phyloP scores from a whole-genome alignment of 2,888 invertebrate species.

The Microctonus brassicae region DNA sequence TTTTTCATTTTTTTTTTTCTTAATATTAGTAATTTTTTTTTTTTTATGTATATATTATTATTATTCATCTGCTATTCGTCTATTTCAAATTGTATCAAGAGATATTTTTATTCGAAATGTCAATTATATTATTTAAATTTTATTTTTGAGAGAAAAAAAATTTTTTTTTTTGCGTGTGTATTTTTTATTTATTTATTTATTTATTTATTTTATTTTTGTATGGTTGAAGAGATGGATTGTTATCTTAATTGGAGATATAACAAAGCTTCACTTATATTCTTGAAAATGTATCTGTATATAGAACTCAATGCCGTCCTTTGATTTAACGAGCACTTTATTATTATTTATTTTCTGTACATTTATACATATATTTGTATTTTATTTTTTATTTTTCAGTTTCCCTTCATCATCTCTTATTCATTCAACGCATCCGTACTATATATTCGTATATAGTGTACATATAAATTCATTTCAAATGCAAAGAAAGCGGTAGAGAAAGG shows the following conservation, averaged over 20 bases:
- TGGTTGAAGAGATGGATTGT: not conserved
- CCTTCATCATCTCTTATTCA: slow-evolving; percentile 28
- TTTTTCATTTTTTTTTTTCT: no score
- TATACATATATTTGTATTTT: no score
- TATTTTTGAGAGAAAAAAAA: no score
- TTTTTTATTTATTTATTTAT: not conserved
- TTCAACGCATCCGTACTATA: slow-evolving; percentile 22
- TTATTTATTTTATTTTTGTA: not conserved
- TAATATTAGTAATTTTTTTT: no score
- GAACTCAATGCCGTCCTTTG: slow-evolving; percentile 26
- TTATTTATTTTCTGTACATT: not conserved
- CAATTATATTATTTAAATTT: no score
- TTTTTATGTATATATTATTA: no score
- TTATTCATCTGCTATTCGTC: no score
- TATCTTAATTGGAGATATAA: not conserved
- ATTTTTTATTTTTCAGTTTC: slow-evolving; percentile 5
- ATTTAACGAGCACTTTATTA: not conserved
- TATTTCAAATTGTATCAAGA: no score
- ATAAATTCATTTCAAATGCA: slow-evolving; percentile 19
- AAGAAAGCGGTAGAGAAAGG: slow-evolving; percentile 3
- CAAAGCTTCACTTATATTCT: slow-evolving; percentile 25
- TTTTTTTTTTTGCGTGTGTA: not conserved
- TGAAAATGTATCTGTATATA: slow-evolving; percentile 37
- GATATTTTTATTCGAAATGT: no score
- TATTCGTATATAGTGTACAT: not conserved